Evolutionary conservation across 2,113 vertebrate species (phyloP).

Genomic region (Cavia porcellus): DNA sequence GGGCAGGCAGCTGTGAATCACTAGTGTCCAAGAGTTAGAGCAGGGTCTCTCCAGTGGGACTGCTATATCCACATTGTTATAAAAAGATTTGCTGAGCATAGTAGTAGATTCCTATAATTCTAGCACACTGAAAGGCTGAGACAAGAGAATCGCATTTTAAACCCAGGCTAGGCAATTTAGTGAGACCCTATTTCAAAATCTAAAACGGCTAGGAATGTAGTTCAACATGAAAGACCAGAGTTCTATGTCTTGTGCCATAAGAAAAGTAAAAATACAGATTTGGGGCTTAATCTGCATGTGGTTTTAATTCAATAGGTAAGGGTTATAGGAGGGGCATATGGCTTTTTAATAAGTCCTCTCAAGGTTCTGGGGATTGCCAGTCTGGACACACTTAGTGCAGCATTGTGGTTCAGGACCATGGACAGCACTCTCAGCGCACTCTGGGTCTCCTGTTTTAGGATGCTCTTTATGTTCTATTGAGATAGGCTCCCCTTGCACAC

Average conservation of each 20-base stretch:
- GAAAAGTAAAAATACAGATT: background rate
- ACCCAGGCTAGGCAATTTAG: background rate
- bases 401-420: background rate
- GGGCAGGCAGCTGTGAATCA: background rate
- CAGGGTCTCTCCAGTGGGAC: background rate
- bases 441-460: background rate
- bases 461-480: background rate
- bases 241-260: background rate
- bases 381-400: background rate
- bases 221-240: background rate
- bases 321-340: background rate
- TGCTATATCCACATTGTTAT: background rate
- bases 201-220: background rate
- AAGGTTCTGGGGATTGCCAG: background rate
- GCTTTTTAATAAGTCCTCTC: background rate
- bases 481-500: background rate
- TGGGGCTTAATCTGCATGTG: background rate
- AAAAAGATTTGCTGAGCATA: background rate
- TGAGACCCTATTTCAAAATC: background rate
- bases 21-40: background rate
- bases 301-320: background rate
- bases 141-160: background rate
- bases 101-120: background rate
- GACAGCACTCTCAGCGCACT: fast-evolving
- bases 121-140: background rate